These are phyloP conservation scores for Axea sp. DNA, from an alignment of 2,888 invertebrate species.

Conservation along the genomic window DNA sequence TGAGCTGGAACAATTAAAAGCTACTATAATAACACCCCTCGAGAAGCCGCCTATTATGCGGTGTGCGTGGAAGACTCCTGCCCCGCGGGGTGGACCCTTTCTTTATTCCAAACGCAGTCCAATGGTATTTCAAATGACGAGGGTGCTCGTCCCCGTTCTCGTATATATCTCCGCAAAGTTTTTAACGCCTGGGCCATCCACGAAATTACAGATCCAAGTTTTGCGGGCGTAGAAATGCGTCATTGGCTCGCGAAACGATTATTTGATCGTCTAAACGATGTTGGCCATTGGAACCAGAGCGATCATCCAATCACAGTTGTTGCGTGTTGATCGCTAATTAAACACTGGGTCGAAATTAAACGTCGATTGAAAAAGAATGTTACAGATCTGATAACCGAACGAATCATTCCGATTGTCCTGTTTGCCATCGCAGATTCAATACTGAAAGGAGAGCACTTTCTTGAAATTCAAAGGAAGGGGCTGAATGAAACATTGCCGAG, in stretches of 20 bases:
- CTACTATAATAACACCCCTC: conserved; percentile 75
- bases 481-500: too few relatives aligned
- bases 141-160: conserved; percentile 73
- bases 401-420: too few relatives aligned
- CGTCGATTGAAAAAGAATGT: too few relatives aligned
- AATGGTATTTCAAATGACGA: conserved; percentile 71
- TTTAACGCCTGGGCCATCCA: conserved; percentile 75
- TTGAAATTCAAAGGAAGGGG: too few relatives aligned
- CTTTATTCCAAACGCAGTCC: conserved; percentile 61
- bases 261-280: conserved; percentile 12
- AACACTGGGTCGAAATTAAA: too few relatives aligned
- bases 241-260: conserved; percentile 19
- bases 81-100: conserved; percentile 65
- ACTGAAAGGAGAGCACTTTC: too few relatives aligned
- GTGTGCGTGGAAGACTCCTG: conserved; percentile 57
- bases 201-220: conserved; percentile 74
- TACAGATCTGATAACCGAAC: too few relatives aligned
- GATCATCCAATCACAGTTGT: too few relatives aligned
- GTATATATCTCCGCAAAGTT: conserved; percentile 73
- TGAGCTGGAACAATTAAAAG: conserved; percentile 74
- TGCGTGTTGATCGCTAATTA: too few relatives aligned
- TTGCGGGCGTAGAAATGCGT: conserved; percentile 60
- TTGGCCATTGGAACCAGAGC: not conserved
- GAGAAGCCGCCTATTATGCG: conserved; percentile 71
- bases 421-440: too few relatives aligned